These are phyloP conservation scores for Camptogramma bilineatum DNA, from an alignment of 2,888 invertebrate species.

Conservation along the genomic window DNA sequence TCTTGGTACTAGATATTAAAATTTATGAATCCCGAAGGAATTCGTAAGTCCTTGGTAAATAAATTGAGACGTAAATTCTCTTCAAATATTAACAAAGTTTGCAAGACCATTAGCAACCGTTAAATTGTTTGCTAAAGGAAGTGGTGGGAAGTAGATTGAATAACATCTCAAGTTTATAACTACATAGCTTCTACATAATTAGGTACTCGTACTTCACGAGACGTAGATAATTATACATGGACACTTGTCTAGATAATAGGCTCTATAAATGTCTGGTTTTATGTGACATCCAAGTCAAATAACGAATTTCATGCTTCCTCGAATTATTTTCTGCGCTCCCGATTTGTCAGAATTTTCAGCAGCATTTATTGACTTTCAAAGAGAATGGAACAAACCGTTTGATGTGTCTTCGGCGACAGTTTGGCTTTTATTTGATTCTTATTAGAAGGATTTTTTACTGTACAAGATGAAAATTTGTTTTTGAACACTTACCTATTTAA, in stretches of 20 bases:
- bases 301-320: not conserved
- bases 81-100: not conserved
- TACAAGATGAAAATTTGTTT: too few species aligned
- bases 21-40: slow-evolving; percentile 1
- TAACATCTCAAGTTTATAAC: not conserved
- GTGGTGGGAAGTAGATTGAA: not conserved
- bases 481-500: too few species aligned
- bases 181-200: too few species aligned
- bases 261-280: too few species aligned
- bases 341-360: slow-evolving; percentile 6
- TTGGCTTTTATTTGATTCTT: not conserved
- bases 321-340: not conserved
- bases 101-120: not conserved
- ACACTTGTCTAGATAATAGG: not conserved
- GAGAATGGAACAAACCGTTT: slow-evolving; percentile 6
- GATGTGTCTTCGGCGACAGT: not conserved
- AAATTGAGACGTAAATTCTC: not conserved
- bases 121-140: slow-evolving; percentile 16
- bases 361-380: slow-evolving; percentile 1
- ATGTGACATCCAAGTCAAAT: not conserved
- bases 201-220: not conserved
- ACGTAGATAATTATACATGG: not conserved
- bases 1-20: not conserved
- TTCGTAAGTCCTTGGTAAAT: not conserved
- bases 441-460: too few species aligned